phyloP scores from a whole-genome alignment of 2,113 vertebrate genomes.

The Cisticola juncidis region DNA sequence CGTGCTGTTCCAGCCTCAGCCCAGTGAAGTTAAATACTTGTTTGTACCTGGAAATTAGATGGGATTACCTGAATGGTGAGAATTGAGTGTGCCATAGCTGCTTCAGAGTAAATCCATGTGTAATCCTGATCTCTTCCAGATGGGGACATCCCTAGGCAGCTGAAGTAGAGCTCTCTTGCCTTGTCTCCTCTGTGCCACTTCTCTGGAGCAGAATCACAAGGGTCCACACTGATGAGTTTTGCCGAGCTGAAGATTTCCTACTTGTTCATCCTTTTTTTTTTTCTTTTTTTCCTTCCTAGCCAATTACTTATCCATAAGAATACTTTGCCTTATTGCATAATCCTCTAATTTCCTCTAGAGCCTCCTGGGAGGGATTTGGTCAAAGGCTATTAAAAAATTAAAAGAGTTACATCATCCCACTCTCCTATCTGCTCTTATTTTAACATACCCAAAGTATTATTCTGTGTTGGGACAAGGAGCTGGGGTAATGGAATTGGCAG shows the following conservation, averaged over 20 bases:
- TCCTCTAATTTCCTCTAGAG: neutral
- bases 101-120: neutral
- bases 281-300: neutral
- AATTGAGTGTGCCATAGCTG: neutral
- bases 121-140: neutral
- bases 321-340: neutral
- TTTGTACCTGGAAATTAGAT: neutral
- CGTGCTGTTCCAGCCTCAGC: neutral
- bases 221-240: neutral
- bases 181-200: neutral
- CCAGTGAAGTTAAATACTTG: neutral
- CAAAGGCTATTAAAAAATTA: conserved; percentile 6
- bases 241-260: neutral
- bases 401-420: neutral
- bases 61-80: neutral
- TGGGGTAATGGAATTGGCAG: neutral
- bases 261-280: neutral
- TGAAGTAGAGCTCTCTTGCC: neutral
- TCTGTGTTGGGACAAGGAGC: neutral
- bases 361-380: neutral
- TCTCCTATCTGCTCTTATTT: neutral
- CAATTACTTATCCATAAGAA: neutral
- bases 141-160: neutral
- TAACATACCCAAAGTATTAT: neutral
- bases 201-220: neutral